Conservation (phyloP, 2,797 vertebrate species). For the Sebastiscus tertius region DNA sequence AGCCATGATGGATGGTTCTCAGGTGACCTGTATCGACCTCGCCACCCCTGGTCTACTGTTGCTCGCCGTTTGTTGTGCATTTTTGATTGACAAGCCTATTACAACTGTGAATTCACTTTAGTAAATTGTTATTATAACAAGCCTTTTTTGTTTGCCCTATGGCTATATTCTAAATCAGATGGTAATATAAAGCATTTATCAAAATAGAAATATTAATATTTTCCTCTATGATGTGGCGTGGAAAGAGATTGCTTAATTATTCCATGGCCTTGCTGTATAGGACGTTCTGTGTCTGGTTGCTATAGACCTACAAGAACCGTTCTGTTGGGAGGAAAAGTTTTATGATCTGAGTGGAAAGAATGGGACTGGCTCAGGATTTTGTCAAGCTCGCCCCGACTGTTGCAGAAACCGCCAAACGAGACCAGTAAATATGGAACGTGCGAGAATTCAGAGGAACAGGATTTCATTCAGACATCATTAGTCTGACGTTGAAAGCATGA, state of each 20-base stretch:
- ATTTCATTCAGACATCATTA: slow-evolving; percentile 69
- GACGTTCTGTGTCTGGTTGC: slow-evolving; percentile 49
- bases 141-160: not conserved
- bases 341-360: slow-evolving; percentile 81
- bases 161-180: not conserved
- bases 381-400: slow-evolving; percentile 70
- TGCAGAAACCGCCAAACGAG: slow-evolving; percentile 72
- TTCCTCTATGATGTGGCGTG: slow-evolving; percentile 58
- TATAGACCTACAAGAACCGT: slow-evolving; percentile 53
- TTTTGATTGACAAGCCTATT: slow-evolving; percentile 61
- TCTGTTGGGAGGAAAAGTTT: slow-evolving; percentile 75
- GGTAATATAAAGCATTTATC: slow-evolving; percentile 5
- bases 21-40: slow-evolving; percentile 63
- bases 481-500: slow-evolving; percentile 49
- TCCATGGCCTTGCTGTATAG: slow-evolving; percentile 46
- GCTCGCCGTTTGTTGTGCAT: slow-evolving; percentile 45
- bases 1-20: slow-evolving; percentile 69
- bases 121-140: not conserved
- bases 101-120: slow-evolving; percentile 20
- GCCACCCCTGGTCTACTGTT: slow-evolving; percentile 43
- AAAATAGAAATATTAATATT: slow-evolving; percentile 51
- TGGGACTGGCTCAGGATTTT: slow-evolving; percentile 72
- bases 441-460: slow-evolving; percentile 60
- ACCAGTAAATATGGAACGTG: slow-evolving; percentile 75
- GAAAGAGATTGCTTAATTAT: slow-evolving; percentile 68